Evolutionary conservation across 2,888 invertebrate genomes (phyloP), one percentile per base, ranked within the genome.

Genomic region (Camponotus fellah): DNA sequence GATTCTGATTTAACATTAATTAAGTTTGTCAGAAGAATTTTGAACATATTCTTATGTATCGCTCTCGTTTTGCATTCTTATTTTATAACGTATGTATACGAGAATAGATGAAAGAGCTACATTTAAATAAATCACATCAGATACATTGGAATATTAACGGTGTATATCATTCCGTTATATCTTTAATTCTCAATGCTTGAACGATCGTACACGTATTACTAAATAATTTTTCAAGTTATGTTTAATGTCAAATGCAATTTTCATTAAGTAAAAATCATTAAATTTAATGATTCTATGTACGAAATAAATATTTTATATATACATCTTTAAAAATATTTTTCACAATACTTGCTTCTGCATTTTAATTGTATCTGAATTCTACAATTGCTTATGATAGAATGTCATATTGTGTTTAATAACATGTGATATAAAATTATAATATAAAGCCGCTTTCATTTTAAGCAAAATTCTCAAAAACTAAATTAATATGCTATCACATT

Each of bases 21-120:
- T 83, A 83, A 40, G 83, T 75, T 60, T 87, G 87, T 88, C 86
- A 88, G 86, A 77, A 83, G 83, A 84, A 82, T 88, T 90, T 89
- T 86, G 72, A 86, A 37, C 76, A 72, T 82, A 77, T 83, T 89
- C 87, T 90, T 87, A 85, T 85, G 75, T 81, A 84, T 76, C 88
- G 87, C 84, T 85, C 81, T 74, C 86, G 76, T 68, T 26, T 60
- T 74, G 17, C 17, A 60, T 10, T n/a, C 53, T 10, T 12, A 12
- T 58, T 72, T 81, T 60, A 12, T 56, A n/a, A 69, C 9, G 49
- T 3, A 34, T 10, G 53, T 62, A 60, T 32, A 34, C 9, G 3
- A 37, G 40, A 17, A 40, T 12, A n/a, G 49, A 40, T 76, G 17
- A 40, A 17, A 65, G 12, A 3, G 32, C 6, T n/a, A n/a, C 17